Percentiles rank a stretch among this genome's conserved stretches.
Evolutionary conservation across 1,140 invertebrate genomes (phyloP).

Genomic region (Drosophila gunungcola): DNA sequence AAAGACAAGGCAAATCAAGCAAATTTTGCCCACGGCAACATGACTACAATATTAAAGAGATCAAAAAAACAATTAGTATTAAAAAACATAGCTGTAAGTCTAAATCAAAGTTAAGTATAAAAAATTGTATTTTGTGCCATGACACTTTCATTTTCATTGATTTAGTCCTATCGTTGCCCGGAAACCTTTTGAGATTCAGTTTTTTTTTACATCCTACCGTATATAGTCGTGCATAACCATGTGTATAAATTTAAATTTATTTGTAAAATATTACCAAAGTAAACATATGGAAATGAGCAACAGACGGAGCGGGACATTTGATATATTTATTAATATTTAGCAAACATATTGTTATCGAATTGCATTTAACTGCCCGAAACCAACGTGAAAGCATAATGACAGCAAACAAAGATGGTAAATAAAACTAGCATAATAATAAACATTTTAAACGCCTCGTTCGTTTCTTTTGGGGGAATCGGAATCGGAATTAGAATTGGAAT

Average conservation of each 20-base stretch:
- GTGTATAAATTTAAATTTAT: conserved; percentile 65
- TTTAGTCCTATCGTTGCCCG: conserved; percentile 5
- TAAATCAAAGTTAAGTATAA: conserved; percentile 22
- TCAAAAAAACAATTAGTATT: conserved; percentile 29
- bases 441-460: conserved; percentile 67
- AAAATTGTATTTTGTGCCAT: conserved; percentile 16
- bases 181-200: background rate
- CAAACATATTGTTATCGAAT: conserved; percentile 80
- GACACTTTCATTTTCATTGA: conserved; percentile 25
- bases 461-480: conserved; percentile 10
- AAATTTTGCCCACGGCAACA: conserved; percentile 39
- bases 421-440: conserved; percentile 81
- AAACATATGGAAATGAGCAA: conserved; percentile 44
- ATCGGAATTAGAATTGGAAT: background rate
- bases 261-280: conserved; percentile 50
- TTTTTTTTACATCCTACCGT: background rate
- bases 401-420: conserved; percentile 65
- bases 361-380: conserved; percentile 67
- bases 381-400: conserved; percentile 51
- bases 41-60: conserved; percentile 44
- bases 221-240: conserved; percentile 17
- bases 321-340: conserved; percentile 81
- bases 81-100: conserved; percentile 29
- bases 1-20: conserved; percentile 19
- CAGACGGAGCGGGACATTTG: conserved; percentile 41